Base-by-base conservation (phyloP, 2,797 vertebrate genomes). In the Alcedo quadribrachys region DNA sequence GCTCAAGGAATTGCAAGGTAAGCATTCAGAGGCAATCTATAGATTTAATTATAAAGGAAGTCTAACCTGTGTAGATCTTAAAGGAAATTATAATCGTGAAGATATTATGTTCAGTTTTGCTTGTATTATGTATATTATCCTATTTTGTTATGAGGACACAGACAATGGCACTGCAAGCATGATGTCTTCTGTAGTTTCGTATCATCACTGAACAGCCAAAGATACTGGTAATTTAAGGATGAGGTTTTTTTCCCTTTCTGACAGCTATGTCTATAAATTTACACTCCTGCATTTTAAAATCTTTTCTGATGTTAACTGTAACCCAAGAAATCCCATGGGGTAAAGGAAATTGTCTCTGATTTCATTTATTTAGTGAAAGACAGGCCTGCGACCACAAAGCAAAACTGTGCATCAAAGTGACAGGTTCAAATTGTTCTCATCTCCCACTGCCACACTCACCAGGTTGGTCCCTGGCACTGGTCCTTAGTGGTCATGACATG, bases 31-130 rank as follows among this genome's bases (percentile, higher is more conserved):
- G 81, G 71, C 81, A 87, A 94, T 85, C 92, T 78, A 90, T 94
- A 89, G 87, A 92, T 93, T 93, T 95, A 96, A 96, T 96, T 95
- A 95, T 78, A 85, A 28, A 90, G 76, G 89, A 95, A 86, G 92
- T 43, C 91, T 94, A 93, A 91, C 60, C 70, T 5, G 2, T 66
- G 77, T 83, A 67, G 78, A 61, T 85, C 79, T 85, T 86, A 40
- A 83, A 86, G 77, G 70, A 90, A 95, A 86, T 78, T 85, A 73
- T 79, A 81, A 54, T 62, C 1, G 3, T 71, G 75, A 84, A 48
- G 54, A 81, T 82, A 61, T 79, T 86, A 53, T 67, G 55, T 76
- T 92, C 48, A 33, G 71, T 57, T 92, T 87, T 75, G 91, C 57
- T 82, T 81, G 61, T 74, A 32, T 91, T 90, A 43, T 1, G 2